Conservation (phyloP, 2,888 invertebrate species). For the Tipula lateralis region DNA sequence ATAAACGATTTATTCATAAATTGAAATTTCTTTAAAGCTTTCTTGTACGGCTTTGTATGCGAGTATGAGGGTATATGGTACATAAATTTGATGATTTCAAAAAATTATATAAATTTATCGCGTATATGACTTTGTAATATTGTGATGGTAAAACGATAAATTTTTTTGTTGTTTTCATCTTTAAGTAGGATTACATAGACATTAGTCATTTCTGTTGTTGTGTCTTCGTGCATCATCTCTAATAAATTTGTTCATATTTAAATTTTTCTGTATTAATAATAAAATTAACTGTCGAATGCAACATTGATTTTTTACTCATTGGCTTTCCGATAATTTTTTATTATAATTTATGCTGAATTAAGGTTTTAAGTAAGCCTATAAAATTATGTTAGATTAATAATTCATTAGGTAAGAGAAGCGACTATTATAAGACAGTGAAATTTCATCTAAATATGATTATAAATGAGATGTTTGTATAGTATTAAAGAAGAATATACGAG, state of each 20-base stretch:
- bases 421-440: background rate
- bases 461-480: background rate
- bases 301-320: background rate
- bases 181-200: background rate
- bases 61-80: background rate
- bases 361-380: background rate
- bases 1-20: background rate
- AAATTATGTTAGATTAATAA: background rate
- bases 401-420: slow-evolving; percentile 4
- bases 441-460: background rate
- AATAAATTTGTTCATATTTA: background rate
- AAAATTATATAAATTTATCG: background rate
- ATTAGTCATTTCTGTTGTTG: slow-evolving; percentile 14
- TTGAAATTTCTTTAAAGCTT: background rate
- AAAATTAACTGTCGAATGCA: background rate
- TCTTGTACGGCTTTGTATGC: background rate
- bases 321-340: background rate
- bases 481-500: background rate
- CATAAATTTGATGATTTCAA: background rate
- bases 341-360: background rate
- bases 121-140: background rate
- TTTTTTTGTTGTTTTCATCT: background rate
- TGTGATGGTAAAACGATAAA: background rate
- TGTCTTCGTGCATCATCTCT: background rate
- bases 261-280: background rate